These are phyloP conservation scores for Ophiodon elongatus DNA, from an alignment of 2,113 vertebrate species.

Conservation along the genomic window DNA sequence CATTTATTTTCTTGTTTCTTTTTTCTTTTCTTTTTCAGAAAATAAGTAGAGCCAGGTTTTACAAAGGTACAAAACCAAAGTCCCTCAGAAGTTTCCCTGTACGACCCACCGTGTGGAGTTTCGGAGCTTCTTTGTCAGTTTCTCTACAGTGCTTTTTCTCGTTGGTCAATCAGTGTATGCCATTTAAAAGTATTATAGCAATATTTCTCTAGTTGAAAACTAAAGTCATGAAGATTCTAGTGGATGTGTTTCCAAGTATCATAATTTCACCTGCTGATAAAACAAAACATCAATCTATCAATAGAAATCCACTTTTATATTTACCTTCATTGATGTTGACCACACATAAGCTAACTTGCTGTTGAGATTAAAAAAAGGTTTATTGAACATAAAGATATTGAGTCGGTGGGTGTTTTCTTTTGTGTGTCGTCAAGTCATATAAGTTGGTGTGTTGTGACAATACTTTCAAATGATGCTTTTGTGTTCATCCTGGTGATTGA, in stretches of 20 bases:
- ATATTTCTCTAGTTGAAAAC: slow-evolving; percentile 89
- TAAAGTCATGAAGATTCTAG: slow-evolving; percentile 80
- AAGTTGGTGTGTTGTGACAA: not conserved
- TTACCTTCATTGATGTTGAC: slow-evolving; percentile 85
- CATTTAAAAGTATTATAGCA: slow-evolving; percentile 95
- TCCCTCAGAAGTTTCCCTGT: slow-evolving; percentile 87
- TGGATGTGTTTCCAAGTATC: slow-evolving; percentile 82
- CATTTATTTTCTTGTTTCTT: slow-evolving; percentile 71
- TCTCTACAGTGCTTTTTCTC: slow-evolving; percentile 70
- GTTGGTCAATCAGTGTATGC: slow-evolving; percentile 84
- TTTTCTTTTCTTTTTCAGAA: slow-evolving; percentile 73
- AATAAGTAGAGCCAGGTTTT: slow-evolving; percentile 86
- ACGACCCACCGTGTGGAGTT: slow-evolving; percentile 91
- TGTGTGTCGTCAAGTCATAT: not conserved
- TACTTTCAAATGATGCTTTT: not conserved
- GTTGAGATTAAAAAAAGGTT: slow-evolving; percentile 87
- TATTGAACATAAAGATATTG: slow-evolving; percentile 73
- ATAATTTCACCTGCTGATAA: slow-evolving; percentile 82
- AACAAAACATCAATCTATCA: slow-evolving; percentile 72
- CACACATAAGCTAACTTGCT: slow-evolving; percentile 90
- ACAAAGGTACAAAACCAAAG: slow-evolving; percentile 94
- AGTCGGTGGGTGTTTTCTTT: slow-evolving; percentile 7
- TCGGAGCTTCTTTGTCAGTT: slow-evolving; percentile 78
- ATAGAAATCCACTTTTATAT: slow-evolving; percentile 83
- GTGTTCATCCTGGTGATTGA: not conserved